Evolutionary conservation across 2,888 invertebrate species (phyloP).

Genomic region (Synergus japonicus): DNA sequence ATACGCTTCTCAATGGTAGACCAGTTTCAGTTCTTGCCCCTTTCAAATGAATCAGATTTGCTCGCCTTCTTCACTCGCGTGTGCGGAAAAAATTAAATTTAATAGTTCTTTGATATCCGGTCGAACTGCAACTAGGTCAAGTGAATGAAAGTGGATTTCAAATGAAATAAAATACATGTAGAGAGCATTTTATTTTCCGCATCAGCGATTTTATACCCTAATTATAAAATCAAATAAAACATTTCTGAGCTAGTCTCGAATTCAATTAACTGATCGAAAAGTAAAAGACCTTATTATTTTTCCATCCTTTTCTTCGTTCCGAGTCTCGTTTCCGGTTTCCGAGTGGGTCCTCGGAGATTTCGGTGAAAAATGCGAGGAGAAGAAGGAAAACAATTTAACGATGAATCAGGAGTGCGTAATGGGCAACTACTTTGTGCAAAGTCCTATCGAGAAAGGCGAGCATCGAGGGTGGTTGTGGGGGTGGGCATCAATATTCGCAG

Average conservation of each 20-base stretch:
- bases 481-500: constrained; percentile 59
- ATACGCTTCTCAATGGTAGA: neutral
- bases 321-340: neutral
- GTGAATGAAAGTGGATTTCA: no score
- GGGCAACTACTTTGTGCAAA: constrained; percentile 19
- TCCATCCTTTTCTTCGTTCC: neutral
- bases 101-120: no score
- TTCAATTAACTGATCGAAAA: neutral
- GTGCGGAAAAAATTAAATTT: no score
- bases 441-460: neutral
- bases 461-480: neutral
- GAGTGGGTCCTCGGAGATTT: neutral
- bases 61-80: no score
- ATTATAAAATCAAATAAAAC: neutral
- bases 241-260: neutral
- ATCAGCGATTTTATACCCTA: no score
- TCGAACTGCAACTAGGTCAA: no score
- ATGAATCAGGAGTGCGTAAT: constrained; percentile 29
- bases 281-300: neutral
- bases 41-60: no score
- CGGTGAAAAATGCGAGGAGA: constrained; percentile 44
- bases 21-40: no score
- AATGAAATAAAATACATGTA: no score
- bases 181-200: no score
- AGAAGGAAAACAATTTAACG: constrained; percentile 61